Evolutionary conservation across 2,797 vertebrate genomes (phyloP), one percentile per base, ranked within the genome.

Genomic region (Diceros bicornis): DNA sequence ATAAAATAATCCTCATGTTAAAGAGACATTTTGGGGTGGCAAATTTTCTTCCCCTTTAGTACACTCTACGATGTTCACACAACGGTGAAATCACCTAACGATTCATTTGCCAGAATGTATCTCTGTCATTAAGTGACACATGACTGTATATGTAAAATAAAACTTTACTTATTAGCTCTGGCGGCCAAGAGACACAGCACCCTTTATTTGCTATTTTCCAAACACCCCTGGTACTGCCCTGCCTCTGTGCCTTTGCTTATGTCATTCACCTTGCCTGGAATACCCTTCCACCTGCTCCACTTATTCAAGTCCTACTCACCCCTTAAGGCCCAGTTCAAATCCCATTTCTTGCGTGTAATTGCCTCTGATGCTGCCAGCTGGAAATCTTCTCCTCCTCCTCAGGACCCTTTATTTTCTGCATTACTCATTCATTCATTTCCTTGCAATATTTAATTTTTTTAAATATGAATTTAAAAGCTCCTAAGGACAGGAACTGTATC

Each of bases 371-470:
- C n/a, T 9, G 84, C 87, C 57, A 34, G 64, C 29, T 68, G 52
- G 14, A 71, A 68, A 52, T 66, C 55, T 66, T 37, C 34, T 41
- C 25, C 4, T 66, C 29, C 14, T 84, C 41, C 37, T 86, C 9
- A 21, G 14, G 59, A 75, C 50, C 29, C 66, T 55, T 85, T 32
- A 79, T 68, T 64, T 78, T 88, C 85, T 23, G 17, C 0, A 47
- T 84, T 78, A 55, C 23, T 75, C 50, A 32, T 72, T 92, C 10
- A 44, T 62, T 92, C 10, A 44, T 62, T 71, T 81, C 44, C 71
- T 95, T 50, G 44, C 18, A n/a, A 64, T 77, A 52, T 89, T 96
- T 86, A 50, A 21, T 66, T 57, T 91, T 74, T 71, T 59, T 3
- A 72, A 87, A 72, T 72, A 7, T n/a, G 50, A 89, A 66, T 89